Conservation (phyloP, 2,888 invertebrate species). For the Aspidiotus destructor region DNA sequence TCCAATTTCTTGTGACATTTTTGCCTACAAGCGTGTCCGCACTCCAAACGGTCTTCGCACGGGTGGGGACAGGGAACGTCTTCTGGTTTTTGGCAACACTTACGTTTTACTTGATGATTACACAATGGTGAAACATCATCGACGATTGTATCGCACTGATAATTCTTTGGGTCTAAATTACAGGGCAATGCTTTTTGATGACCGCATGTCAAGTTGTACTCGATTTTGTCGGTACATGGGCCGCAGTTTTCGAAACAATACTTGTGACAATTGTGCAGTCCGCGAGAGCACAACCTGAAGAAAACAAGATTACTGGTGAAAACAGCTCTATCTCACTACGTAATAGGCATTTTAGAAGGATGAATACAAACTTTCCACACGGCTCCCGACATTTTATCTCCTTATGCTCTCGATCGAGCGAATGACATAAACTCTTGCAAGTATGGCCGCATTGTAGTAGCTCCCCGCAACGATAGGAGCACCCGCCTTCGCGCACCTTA, state of each 20-base stretch:
- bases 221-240: conserved; percentile 29
- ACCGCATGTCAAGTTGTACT: conserved; percentile 39
- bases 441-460: conserved; percentile 52
- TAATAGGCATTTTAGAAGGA: background rate
- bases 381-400: conserved; percentile 44
- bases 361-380: conserved; percentile 44
- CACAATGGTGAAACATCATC: conserved; percentile 35
- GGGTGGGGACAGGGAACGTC: conserved; percentile 43
- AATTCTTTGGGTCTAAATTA: conserved; percentile 24
- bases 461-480: conserved; percentile 47
- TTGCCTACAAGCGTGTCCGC: conserved; percentile 54
- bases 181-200: conserved; percentile 41
- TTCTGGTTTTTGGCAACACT: conserved; percentile 41
- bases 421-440: conserved; percentile 55
- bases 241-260: conserved; percentile 32
- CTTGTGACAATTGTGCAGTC: conserved; percentile 33
- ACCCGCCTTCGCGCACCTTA: conserved; percentile 52
- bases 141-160: conserved; percentile 37
- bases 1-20: conserved; percentile 52
- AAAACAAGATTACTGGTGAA: background rate
- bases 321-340: background rate
- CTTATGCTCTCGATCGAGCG: conserved; percentile 48
- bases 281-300: background rate
- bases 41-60: conserved; percentile 50
- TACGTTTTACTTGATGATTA: conserved; percentile 30